phyloP scores from a whole-genome alignment of 2,113 vertebrate genomes.

The Cavia porcellus region DNA sequence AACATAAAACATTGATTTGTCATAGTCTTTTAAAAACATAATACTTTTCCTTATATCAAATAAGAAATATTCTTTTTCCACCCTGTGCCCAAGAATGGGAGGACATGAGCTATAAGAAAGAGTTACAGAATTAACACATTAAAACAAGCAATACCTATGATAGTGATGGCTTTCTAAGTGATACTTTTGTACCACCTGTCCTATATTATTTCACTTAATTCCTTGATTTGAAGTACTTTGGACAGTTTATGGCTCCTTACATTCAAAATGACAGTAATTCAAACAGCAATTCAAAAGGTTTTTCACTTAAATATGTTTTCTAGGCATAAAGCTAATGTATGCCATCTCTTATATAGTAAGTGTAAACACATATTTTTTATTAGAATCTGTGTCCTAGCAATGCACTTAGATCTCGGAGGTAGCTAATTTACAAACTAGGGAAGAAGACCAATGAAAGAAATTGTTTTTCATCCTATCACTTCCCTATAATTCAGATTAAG shows the following conservation, averaged over 20 bases:
- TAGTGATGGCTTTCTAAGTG: not conserved
- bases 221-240: not conserved
- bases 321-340: not conserved
- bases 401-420: not conserved
- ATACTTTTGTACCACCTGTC: not conserved
- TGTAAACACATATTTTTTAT: not conserved
- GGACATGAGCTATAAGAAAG: not conserved
- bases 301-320: not conserved
- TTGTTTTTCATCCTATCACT: not conserved
- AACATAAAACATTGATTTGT: not conserved
- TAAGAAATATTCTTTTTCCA: not conserved
- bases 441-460: not conserved
- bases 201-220: not conserved
- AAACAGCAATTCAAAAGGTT: not conserved
- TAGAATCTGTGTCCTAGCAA: not conserved
- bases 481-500: not conserved
- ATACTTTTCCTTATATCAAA: not conserved
- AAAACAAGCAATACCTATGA: not conserved
- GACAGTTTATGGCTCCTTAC: not conserved
- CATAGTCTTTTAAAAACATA: not conserved
- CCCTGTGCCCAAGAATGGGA: not conserved
- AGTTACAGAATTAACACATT: not conserved
- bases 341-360: not conserved
- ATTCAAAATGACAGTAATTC: not conserved
- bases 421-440: not conserved